Conservation (phyloP, 2,888 invertebrate species). For the Drosophila pseudotalamancana region DNA sequence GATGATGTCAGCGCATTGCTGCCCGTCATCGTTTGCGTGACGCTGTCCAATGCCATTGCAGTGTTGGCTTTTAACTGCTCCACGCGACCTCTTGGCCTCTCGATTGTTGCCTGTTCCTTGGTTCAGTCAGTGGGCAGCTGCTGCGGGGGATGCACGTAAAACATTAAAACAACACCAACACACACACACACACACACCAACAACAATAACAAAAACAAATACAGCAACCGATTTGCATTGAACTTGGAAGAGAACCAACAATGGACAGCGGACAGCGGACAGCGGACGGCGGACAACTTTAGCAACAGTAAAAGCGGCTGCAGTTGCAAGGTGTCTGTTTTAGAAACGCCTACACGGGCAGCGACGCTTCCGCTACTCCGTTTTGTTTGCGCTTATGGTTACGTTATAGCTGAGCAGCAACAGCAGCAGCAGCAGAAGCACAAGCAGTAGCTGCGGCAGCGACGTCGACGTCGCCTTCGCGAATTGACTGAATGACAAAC, state of each 20-base stretch:
- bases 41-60: conserved; percentile 82
- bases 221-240: conserved; percentile 23
- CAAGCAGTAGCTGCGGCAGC: not conserved
- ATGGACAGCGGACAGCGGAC: conserved; percentile 1
- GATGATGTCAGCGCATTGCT: conserved; percentile 83
- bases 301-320: conserved; percentile 1
- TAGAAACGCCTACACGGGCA: conserved; percentile 24
- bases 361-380: conserved; percentile 33
- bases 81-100: conserved; percentile 27
- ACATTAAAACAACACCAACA: conserved; percentile 22
- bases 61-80: conserved; percentile 23
- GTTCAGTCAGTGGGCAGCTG: conserved; percentile 18
- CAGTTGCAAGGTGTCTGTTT: conserved; percentile 44
- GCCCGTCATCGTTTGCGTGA: conserved; percentile 81
- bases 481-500: conserved; percentile 37
- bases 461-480: conserved; percentile 15
- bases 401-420: conserved; percentile 24
- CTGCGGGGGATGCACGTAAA: conserved; percentile 40
- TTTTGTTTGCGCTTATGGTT: conserved; percentile 31
- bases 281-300: too few species aligned
- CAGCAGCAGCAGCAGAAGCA: not conserved
- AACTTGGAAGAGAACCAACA: conserved; percentile 16
- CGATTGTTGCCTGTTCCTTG: conserved; percentile 18
- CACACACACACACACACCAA: conserved; percentile 6
- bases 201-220: conserved; percentile 25